phyloP scores from a whole-genome alignment of 2,113 vertebrate species.

The Romanogobio albipinnatus region DNA sequence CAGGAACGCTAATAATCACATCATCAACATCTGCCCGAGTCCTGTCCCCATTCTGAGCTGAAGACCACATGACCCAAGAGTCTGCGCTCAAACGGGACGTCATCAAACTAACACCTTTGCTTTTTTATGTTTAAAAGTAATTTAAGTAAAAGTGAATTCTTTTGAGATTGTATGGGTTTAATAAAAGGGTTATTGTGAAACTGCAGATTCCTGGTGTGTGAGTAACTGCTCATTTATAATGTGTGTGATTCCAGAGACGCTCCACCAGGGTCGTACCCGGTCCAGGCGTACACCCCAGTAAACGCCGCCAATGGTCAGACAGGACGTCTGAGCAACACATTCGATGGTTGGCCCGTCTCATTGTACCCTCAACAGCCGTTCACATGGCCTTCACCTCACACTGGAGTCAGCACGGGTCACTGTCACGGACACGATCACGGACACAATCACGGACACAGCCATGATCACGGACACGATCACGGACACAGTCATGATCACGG shows the following conservation, averaged over 20 bases:
- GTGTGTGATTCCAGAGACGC: neutral
- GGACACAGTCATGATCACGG: neutral
- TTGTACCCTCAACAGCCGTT: constrained; percentile 37
- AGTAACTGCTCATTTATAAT: neutral
- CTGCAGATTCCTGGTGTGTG: too few species aligned
- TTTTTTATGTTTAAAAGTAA: too few species aligned
- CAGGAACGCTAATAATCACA: too few species aligned
- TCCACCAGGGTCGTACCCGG: constrained; percentile 62
- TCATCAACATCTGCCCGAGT: too few species aligned
- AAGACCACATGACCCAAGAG: too few species aligned
- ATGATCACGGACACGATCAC: neutral
- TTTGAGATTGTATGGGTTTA: neutral
- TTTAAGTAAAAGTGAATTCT: neutral
- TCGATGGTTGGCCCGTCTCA: constrained; percentile 58
- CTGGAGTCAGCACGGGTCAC: neutral
- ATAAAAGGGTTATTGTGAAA: neutral
- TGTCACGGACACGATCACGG: constrained; percentile 17
- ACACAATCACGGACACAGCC: neutral
- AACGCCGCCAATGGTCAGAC: neutral
- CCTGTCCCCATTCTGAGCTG: too few species aligned
- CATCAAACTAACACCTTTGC: too few species aligned
- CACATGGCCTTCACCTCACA: neutral
- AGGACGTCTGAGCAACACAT: constrained; percentile 22
- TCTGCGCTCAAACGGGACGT: too few species aligned
- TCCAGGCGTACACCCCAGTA: constrained; percentile 59